phyloP scores from a whole-genome alignment of 2,797 vertebrate genomes.

The Oophaga sylvatica region DNA sequence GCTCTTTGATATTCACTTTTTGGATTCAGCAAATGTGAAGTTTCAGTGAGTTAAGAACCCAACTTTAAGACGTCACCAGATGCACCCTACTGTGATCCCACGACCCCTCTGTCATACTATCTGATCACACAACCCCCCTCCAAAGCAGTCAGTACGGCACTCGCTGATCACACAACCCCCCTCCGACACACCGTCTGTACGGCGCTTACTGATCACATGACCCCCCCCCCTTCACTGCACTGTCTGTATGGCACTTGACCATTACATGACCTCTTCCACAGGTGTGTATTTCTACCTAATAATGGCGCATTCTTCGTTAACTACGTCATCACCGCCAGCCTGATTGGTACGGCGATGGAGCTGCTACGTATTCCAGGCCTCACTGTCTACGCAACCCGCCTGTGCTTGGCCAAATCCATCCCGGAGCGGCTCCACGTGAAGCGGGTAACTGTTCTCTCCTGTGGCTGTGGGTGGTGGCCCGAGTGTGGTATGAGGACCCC shows the following conservation, averaged over 20 bases:
- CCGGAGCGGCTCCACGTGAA: conserved; percentile 91
- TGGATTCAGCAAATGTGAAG: conserved; percentile 86
- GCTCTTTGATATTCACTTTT: conserved; percentile 92
- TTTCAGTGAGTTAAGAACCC: conserved; percentile 86
- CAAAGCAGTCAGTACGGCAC: neutral
- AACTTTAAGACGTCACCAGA: too few species aligned
- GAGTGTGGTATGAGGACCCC: neutral
- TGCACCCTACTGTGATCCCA: too few species aligned
- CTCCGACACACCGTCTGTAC: neutral
- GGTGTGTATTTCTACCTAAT: conserved; percentile 96
- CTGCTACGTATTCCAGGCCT: conserved; percentile 89
- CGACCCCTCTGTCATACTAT: neutral
- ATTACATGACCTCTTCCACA: conserved; percentile 64
- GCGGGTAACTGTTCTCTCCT: conserved; percentile 76
- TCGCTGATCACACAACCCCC: neutral
- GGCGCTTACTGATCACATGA: neutral
- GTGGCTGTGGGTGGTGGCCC: neutral
- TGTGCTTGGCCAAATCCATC: conserved; percentile 91
- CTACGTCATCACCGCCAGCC: conserved; percentile 90
- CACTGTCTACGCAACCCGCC: conserved; percentile 83
- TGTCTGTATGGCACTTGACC: neutral
- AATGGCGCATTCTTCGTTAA: conserved; percentile 97
- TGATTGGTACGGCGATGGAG: conserved; percentile 93
- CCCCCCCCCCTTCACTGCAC: neutral
- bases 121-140: neutral